Evolutionary conservation across 2,113 vertebrate species (phyloP).

Genomic region (Saguinus imperator): DNA sequence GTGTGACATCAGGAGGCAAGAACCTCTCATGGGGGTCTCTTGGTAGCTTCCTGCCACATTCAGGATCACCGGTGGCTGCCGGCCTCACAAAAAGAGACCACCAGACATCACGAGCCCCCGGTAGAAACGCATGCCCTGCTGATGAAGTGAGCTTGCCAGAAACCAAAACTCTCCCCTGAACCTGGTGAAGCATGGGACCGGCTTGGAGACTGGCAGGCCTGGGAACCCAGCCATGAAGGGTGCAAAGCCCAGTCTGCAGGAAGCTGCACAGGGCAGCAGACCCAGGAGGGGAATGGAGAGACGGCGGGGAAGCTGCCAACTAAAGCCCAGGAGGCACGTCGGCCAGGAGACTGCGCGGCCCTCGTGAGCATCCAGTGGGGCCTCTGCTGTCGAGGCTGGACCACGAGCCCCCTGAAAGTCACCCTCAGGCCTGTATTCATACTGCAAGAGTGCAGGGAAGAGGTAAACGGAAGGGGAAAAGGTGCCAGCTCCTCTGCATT

Average conservation of each 20-base stretch:
- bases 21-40: no score
- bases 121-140: neutral
- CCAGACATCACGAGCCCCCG: neutral
- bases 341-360: accelerated
- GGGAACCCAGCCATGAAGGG: no score
- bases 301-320: neutral
- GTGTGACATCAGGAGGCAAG: neutral
- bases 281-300: neutral
- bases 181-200: neutral
- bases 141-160: neutral
- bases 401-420: accelerated
- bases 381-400: neutral
- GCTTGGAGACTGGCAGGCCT: neutral
- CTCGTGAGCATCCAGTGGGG: neutral
- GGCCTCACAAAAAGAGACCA: neutral
- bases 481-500: accelerated
- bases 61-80: neutral
- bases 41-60: neutral
- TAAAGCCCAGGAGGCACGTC: neutral
- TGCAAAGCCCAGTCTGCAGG: no score
- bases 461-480: neutral
- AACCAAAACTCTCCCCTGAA: neutral
- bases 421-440: accelerated
- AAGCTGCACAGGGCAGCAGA: neutral
- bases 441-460: accelerated